Percentiles rank a stretch among this genome's conserved stretches.
These are phyloP conservation scores for Passer domesticus DNA, from an alignment of 2,113 vertebrate genomes.

Conservation along the genomic window DNA sequence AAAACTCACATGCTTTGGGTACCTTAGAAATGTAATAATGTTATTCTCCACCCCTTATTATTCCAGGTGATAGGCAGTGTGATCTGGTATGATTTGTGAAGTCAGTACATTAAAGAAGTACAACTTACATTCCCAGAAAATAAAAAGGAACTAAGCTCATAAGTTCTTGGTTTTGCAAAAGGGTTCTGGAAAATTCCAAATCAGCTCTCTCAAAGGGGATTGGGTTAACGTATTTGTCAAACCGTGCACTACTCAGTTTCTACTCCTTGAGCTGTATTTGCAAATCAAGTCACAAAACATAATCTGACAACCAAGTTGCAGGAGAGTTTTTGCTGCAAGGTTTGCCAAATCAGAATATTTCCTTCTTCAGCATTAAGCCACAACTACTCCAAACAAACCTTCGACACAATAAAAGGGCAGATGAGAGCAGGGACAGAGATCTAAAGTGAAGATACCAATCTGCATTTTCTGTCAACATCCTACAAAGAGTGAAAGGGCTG, in stretches of 20 bases:
- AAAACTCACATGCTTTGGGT: background rate
- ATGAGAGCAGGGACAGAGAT: background rate
- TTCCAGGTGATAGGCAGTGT: background rate
- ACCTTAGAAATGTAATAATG: background rate
- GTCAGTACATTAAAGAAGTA: background rate
- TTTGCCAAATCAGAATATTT: constrained; percentile 2
- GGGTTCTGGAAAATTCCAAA: background rate
- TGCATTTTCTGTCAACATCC: background rate
- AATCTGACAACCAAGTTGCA: background rate
- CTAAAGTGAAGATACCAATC: background rate
- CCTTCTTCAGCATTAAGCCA: background rate
- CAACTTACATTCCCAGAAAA: background rate
- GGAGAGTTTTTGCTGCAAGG: background rate
- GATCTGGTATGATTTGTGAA: background rate
- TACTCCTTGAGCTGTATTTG: background rate
- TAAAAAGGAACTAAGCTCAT: background rate
- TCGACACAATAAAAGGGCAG: background rate
- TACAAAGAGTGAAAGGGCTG: background rate
- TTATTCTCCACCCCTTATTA: background rate
- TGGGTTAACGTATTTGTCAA: background rate
- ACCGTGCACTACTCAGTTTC: background rate
- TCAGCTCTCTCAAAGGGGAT: background rate
- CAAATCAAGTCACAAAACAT: background rate
- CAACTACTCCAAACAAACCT: constrained; percentile 15
- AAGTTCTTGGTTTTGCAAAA: background rate